Percentiles rank a stretch among this genome's conserved stretches.
These are phyloP conservation scores for Eilema sororculum DNA, from an alignment of 2,888 invertebrate genomes.

Conservation along the genomic window DNA sequence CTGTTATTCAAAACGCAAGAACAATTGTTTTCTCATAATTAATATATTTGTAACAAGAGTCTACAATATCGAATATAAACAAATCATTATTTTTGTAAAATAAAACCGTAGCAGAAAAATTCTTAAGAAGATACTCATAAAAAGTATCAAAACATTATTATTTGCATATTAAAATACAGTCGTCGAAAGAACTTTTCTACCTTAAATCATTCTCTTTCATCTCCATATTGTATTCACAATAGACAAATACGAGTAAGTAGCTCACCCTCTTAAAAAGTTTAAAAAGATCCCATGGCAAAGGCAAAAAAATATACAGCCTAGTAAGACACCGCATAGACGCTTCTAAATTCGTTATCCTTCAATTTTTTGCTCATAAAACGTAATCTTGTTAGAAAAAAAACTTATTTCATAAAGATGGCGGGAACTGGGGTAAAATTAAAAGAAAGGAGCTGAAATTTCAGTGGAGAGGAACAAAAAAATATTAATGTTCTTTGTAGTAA, in stretches of 20 bases:
- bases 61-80: not conserved
- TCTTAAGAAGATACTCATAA: constrained; percentile 2
- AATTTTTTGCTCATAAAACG: constrained; percentile 82
- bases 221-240: constrained; percentile 41
- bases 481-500: constrained; percentile 76
- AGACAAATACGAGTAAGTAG: constrained; percentile 66
- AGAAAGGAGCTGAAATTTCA: constrained; percentile 62
- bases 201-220: constrained; percentile 32
- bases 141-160: constrained; percentile 10
- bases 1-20: too few relatives aligned
- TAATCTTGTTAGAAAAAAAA: constrained; percentile 83
- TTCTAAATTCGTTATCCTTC: constrained; percentile 79
- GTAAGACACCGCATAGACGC: constrained; percentile 52
- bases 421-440: constrained; percentile 72
- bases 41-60: not conserved
- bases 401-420: constrained; percentile 81
- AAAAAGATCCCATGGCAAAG: constrained; percentile 54
- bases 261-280: constrained; percentile 64
- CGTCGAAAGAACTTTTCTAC: constrained; percentile 32
- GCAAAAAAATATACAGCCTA: constrained; percentile 49
- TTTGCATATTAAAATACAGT: constrained; percentile 15
- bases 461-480: constrained; percentile 55
- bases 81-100: not conserved
- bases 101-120: not conserved
- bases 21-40: too few relatives aligned